A percentile compares a stretch with the other conserved stretches of the same genome.
phyloP scores from a whole-genome alignment of 2,113 vertebrate species.

The Triplophysa tibetana region DNA sequence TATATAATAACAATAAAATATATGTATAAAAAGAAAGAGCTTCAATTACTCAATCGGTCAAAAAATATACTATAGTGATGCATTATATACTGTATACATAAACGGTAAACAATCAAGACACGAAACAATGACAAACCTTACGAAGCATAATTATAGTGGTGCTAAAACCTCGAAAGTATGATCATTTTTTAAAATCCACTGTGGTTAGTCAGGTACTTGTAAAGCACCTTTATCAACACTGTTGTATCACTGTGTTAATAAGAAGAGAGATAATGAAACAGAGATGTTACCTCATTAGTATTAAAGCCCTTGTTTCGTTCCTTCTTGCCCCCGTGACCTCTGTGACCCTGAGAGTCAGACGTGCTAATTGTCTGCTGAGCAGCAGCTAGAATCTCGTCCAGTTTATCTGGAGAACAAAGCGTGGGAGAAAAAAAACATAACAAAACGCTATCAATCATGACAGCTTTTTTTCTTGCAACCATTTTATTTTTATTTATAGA shows the following conservation, averaged over 20 bases:
- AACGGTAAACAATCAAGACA: too few species aligned
- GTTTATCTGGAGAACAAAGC: conserved; percentile 78
- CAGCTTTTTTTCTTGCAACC: neutral
- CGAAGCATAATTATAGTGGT: too few species aligned
- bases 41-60: too few species aligned
- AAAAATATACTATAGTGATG: too few species aligned
- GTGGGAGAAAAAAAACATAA: neutral
- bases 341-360: conserved; percentile 81
- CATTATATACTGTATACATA: too few species aligned
- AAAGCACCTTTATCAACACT: neutral
- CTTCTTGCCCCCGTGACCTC: conserved; percentile 82
- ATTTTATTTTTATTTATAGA: neutral
- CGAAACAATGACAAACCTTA: too few species aligned
- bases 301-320: conserved; percentile 81
- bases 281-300: conserved; percentile 80
- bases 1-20: too few species aligned
- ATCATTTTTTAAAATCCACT: too few species aligned
- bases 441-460: neutral
- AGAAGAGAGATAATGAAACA: conserved; percentile 19
- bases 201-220: neutral
- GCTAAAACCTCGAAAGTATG: too few species aligned
- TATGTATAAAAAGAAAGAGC: too few species aligned
- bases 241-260: neutral
- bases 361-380: conserved; percentile 90
- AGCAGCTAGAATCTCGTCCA: conserved; percentile 91